Conservation (phyloP, 2,888 invertebrate genomes). For the Pharmacophagus antenor region DNA sequence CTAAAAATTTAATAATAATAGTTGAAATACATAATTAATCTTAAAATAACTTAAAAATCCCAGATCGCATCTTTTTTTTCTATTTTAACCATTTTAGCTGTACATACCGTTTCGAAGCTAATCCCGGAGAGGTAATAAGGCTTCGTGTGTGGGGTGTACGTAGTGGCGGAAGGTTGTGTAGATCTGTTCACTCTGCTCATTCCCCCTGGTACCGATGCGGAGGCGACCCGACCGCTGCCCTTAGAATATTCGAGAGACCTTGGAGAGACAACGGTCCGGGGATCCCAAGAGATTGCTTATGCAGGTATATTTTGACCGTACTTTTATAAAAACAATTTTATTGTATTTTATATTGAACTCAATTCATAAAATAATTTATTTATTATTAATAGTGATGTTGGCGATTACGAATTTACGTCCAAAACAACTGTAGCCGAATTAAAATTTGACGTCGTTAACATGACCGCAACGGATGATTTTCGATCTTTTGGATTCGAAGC, state of each 20-base stretch:
- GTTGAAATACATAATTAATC: too few species aligned
- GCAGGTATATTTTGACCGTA: conserved; percentile 78
- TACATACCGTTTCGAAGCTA: conserved; percentile 92
- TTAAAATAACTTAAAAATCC: too few species aligned
- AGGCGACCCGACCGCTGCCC: conserved; percentile 85
- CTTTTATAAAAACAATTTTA: not conserved
- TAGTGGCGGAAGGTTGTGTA: conserved; percentile 82
- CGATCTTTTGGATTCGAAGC: conserved; percentile 92
- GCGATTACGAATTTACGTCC: conserved; percentile 87
- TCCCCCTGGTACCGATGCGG: conserved; percentile 86
- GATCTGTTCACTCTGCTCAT: conserved; percentile 82
- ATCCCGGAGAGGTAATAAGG: conserved; percentile 89
- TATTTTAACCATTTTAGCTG: conserved; percentile 86
- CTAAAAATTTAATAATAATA: too few species aligned
- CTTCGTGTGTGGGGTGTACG: conserved; percentile 87
- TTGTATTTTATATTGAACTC: not conserved
- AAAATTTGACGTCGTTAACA: conserved; percentile 89
- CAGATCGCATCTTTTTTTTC: too few species aligned
- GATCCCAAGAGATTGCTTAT: conserved; percentile 89
- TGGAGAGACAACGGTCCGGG: conserved; percentile 83
- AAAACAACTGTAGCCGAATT: conserved; percentile 89
- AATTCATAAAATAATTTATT: not conserved
- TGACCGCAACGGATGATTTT: conserved; percentile 93
- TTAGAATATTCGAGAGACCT: conserved; percentile 88
- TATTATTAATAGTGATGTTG: conserved; percentile 57